Conservation (phyloP, 2,888 invertebrate species). For the Eristalis tenax region DNA sequence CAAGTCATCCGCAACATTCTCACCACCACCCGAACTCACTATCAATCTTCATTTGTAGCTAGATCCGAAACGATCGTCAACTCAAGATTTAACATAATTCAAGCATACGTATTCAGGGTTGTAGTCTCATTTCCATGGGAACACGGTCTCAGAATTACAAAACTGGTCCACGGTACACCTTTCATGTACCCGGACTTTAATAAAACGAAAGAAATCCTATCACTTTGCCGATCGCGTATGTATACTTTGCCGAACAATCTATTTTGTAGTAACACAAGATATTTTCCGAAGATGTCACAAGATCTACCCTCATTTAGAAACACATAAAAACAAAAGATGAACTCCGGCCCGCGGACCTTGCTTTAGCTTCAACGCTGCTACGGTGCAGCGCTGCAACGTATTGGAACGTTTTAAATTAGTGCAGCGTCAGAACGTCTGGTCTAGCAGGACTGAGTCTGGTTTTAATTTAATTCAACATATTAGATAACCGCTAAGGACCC, state of each 20-base stretch:
- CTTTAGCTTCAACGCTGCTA: neutral
- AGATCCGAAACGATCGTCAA: conserved; percentile 44
- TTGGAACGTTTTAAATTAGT: conserved; percentile 60
- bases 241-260: conserved; percentile 52
- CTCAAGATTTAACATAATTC: conserved; percentile 66
- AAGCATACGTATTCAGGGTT: conserved; percentile 64
- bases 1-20: conserved; percentile 50
- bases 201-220: conserved; percentile 31
- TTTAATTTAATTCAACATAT: conserved; percentile 65
- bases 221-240: conserved; percentile 55
- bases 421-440: conserved; percentile 69
- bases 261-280: conserved; percentile 57
- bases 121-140: conserved; percentile 49
- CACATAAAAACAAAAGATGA: conserved; percentile 67
- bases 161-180: conserved; percentile 55
- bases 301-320: conserved; percentile 71
- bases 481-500: conserved; percentile 72
- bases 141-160: conserved; percentile 38
- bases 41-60: conserved; percentile 64
- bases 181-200: conserved; percentile 38
- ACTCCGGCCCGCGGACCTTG: neutral
- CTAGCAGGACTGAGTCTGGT: conserved; percentile 28
- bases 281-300: conserved; percentile 63
- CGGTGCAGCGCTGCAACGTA: neutral
- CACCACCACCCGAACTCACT: conserved; percentile 38